phyloP scores from a whole-genome alignment of 2,888 invertebrate species.

The Calameuta idolon region DNA sequence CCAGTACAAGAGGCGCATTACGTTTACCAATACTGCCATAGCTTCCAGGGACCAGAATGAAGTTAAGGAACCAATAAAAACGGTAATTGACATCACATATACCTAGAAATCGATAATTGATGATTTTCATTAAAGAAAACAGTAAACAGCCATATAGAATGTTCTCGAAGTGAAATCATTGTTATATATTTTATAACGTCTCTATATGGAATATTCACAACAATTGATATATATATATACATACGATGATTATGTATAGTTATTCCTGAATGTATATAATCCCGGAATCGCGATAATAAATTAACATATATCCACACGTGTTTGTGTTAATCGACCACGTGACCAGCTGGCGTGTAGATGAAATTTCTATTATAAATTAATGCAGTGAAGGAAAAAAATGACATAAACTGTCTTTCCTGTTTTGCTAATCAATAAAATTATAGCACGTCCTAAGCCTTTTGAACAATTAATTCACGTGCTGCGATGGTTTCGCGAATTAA shows the following conservation, averaged over 20 bases:
- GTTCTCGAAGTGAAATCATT: background rate
- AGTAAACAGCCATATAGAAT: background rate
- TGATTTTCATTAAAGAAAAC: background rate
- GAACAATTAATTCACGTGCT: background rate
- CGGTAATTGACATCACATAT: background rate
- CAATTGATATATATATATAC: background rate
- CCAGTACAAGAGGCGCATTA: constrained; percentile 8
- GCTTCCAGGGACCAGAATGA: background rate
- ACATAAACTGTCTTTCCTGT: background rate
- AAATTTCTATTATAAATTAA: background rate
- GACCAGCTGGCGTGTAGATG: background rate
- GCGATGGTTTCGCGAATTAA: background rate
- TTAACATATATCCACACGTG: background rate
- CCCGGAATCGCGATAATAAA: background rate
- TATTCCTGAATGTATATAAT: background rate
- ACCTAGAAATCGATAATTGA: background rate
- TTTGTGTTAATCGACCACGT: background rate
- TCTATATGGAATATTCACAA: background rate
- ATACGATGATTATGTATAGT: background rate
- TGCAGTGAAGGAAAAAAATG: background rate
- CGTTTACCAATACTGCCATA: background rate
- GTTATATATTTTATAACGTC: background rate
- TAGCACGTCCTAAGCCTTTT: background rate
- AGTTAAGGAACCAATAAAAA: background rate
- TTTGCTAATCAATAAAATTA: background rate